Evolutionary conservation across 1,140 invertebrate species (phyloP).

Genomic region (Epicauta chinensis): DNA sequence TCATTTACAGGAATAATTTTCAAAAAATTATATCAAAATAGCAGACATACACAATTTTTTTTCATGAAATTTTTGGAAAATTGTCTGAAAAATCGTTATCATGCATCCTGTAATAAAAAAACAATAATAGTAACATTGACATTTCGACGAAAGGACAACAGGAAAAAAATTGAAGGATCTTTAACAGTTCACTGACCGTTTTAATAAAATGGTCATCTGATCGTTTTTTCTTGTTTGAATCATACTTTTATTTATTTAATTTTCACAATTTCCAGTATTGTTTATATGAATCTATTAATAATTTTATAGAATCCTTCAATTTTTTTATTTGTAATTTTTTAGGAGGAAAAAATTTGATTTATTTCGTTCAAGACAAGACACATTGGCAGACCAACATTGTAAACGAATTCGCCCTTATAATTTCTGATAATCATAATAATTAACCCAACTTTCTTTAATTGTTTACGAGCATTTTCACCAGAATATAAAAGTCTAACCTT

Average conservation of each 20-base stretch:
- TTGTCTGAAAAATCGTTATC: too few species aligned
- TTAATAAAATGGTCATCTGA: too few species aligned
- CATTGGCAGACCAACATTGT: constrained; percentile 11
- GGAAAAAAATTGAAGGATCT: not conserved
- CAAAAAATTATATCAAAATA: not conserved
- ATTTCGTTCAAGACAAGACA: constrained; percentile 14
- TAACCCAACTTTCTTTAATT: constrained; percentile 7
- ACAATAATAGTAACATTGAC: not conserved
- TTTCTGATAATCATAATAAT: constrained; percentile 3
- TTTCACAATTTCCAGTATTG: not conserved
- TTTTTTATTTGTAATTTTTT: too few species aligned
- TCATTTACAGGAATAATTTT: too few species aligned
- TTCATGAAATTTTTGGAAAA: too few species aligned
- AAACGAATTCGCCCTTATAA: constrained; percentile 8
- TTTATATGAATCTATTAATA: not conserved
- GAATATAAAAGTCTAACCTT: constrained; percentile 15
- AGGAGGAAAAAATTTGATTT: too few species aligned
- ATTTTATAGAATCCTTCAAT: not conserved
- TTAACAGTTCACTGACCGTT: constrained; percentile 6
- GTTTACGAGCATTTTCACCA: not conserved
- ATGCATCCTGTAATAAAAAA: not conserved
- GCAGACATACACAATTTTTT: not conserved
- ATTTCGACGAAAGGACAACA: too few species aligned
- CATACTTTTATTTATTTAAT: too few species aligned
- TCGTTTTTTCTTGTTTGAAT: too few species aligned